These are phyloP conservation scores for Apodemia mormo DNA, from an alignment of 2,888 invertebrate genomes.

Conservation along the genomic window DNA sequence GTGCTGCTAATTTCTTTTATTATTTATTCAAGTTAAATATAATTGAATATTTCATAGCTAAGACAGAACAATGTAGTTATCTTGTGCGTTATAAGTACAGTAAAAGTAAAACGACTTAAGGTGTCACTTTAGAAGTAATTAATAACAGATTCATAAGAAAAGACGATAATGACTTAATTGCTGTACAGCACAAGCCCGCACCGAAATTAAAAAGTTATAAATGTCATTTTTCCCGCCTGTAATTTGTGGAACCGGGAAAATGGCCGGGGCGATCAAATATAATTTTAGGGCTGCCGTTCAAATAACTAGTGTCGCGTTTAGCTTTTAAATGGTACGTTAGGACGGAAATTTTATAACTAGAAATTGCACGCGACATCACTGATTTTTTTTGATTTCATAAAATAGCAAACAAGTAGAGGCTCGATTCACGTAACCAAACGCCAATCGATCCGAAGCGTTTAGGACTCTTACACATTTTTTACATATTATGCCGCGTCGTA, in stretches of 20 bases:
- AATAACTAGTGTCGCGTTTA: slow-evolving; percentile 16
- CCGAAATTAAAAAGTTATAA: slow-evolving; percentile 38
- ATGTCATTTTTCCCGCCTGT: slow-evolving; percentile 44
- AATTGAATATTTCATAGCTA: too few species aligned
- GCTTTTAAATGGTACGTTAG: slow-evolving; percentile 9
- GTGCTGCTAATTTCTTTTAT: too few species aligned
- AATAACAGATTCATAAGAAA: background rate
- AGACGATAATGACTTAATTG: slow-evolving; percentile 24
- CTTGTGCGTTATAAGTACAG: too few species aligned
- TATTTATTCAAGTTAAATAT: too few species aligned
- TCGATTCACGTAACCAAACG: too few species aligned
- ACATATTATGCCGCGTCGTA: too few species aligned
- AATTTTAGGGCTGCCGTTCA: slow-evolving; percentile 38
- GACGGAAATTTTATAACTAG: slow-evolving; percentile 1
- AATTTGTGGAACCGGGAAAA: slow-evolving; percentile 50
- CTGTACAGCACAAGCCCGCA: slow-evolving; percentile 20
- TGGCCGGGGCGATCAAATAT: slow-evolving; percentile 38
- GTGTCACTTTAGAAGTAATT: slow-evolving; percentile 17
- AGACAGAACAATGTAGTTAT: too few species aligned
- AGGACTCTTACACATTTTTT: too few species aligned
- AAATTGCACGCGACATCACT: background rate
- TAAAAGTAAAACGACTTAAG: background rate
- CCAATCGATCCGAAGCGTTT: too few species aligned
- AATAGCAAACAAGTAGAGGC: too few species aligned
- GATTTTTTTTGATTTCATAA: too few species aligned